A percentile compares a stretch with the other conserved stretches of the same genome.
Evolutionary conservation across 53 echinoderm and acorn worm species (phyloP).

Genomic region (Antedon mediterranea): DNA sequence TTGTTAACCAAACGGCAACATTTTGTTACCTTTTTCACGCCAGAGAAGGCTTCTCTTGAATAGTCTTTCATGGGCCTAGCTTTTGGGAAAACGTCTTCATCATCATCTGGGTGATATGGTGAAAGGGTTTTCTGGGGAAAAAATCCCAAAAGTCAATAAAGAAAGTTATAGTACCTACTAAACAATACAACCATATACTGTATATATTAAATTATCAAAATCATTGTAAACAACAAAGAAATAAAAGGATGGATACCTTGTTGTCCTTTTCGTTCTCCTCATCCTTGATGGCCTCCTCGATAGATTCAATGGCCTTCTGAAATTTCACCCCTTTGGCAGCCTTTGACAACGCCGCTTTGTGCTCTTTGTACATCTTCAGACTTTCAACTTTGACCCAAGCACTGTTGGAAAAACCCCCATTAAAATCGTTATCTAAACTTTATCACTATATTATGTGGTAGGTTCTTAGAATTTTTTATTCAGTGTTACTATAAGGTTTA

Average conservation of each 20-base stretch:
- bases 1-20: too few relatives aligned
- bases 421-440: too few relatives aligned
- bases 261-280: conserved; percentile 28
- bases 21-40: conserved; percentile 79
- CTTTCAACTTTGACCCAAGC: conserved; percentile 92
- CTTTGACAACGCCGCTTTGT: conserved; percentile 65
- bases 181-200: too few relatives aligned
- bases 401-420: too few relatives aligned
- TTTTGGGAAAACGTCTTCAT: conserved; percentile 73
- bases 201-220: too few relatives aligned
- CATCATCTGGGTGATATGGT: conserved; percentile 75
- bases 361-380: conserved; percentile 59
- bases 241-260: too few relatives aligned
- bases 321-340: conserved; percentile 84
- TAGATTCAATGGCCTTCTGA: conserved; percentile 76
- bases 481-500: too few relatives aligned
- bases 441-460: too few relatives aligned
- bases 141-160: not conserved
- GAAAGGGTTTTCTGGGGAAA: conserved; percentile 73
- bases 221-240: too few relatives aligned
- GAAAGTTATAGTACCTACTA: too few relatives aligned
- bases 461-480: too few relatives aligned
- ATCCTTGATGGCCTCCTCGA: conserved; percentile 65
- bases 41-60: conserved; percentile 80
- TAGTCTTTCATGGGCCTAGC: conserved; percentile 86